phyloP scores from a whole-genome alignment of 2,888 invertebrate genomes.

The Rhynchonema sp. region DNA sequence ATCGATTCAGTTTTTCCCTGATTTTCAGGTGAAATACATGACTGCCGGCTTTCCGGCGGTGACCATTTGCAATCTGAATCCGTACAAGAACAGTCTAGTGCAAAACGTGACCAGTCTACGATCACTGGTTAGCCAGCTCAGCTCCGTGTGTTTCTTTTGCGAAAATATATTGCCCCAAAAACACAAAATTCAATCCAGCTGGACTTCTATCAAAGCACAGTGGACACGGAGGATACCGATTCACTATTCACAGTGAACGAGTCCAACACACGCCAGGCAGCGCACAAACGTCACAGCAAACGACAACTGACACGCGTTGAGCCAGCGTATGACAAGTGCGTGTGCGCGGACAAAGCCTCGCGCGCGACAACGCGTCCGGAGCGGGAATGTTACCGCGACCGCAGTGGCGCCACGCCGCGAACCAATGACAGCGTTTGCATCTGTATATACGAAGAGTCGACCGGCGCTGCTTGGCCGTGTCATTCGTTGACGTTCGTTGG shows the following conservation, averaged over 20 bases:
- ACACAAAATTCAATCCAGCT: too few species aligned
- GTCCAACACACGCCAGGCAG: neutral
- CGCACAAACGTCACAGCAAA: neutral
- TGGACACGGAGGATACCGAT: neutral
- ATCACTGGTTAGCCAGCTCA: neutral
- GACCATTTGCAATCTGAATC: neutral
- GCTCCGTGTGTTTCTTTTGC: neutral
- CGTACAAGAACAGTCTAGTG: neutral
- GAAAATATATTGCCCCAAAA: neutral
- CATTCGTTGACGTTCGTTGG: neutral
- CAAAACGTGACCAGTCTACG: neutral
- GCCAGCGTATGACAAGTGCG: neutral
- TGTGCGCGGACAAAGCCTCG: neutral
- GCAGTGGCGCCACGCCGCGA: neutral
- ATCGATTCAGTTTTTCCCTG: too few species aligned
- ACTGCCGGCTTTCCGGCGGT: neutral
- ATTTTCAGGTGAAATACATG: neutral
- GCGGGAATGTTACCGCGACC: neutral
- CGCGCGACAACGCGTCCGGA: neutral
- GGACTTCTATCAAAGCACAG: neutral
- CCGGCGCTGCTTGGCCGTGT: neutral
- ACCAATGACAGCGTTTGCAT: neutral
- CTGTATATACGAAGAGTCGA: neutral
- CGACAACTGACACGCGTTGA: neutral
- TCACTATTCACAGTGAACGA: neutral